These are phyloP conservation scores for Brienomyrus brachyistius DNA, from an alignment of 2,113 vertebrate species.

Conservation along the genomic window DNA sequence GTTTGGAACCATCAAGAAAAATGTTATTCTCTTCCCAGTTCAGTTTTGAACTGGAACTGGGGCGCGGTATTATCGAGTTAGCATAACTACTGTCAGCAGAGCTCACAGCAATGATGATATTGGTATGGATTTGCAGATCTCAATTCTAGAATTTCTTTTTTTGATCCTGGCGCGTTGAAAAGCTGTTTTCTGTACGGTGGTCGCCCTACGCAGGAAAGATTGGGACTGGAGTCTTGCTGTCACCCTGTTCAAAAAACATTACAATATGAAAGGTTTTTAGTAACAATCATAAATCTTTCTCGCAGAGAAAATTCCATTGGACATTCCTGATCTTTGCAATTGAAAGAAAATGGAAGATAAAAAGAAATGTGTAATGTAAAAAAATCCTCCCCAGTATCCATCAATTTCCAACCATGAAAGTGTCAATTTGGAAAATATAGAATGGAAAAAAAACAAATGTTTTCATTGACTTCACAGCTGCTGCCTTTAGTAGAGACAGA, in stretches of 20 bases:
- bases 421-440: background rate
- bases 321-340: background rate
- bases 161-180: background rate
- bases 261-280: background rate
- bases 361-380: background rate
- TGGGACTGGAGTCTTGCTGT: conserved; percentile 5
- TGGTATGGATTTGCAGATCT: background rate
- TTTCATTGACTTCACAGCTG: conserved; percentile 7
- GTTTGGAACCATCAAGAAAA: background rate
- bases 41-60: background rate
- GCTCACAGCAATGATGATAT: background rate
- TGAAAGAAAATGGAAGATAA: background rate
- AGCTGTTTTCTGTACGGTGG: background rate
- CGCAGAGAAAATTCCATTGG: background rate
- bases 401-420: background rate
- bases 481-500: background rate
- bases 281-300: conserved; percentile 1
- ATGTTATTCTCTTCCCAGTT: background rate
- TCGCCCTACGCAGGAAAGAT: background rate
- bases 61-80: background rate
- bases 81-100: background rate
- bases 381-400: background rate
- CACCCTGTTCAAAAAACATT: background rate
- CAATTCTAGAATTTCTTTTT: background rate
- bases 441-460: conserved; percentile 10